These are phyloP conservation scores for Melopsittacus undulatus DNA, from an alignment of 2,797 vertebrate genomes.

Conservation along the genomic window DNA sequence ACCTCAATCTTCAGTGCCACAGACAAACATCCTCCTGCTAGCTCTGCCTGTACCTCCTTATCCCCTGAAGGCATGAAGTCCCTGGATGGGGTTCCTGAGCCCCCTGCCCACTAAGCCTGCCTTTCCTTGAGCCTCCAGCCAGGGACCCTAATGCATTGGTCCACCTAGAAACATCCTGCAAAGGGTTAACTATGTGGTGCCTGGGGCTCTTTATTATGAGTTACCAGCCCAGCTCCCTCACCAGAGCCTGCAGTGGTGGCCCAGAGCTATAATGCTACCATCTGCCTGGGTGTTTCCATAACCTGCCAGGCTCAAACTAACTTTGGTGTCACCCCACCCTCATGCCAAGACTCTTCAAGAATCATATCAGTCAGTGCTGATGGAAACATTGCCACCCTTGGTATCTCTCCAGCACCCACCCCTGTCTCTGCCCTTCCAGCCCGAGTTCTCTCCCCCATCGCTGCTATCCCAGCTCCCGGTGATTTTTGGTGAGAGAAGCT, in stretches of 20 bases:
- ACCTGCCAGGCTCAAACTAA: not conserved
- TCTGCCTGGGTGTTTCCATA: not conserved
- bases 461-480: rapidly evolving
- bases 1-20: too few species aligned
- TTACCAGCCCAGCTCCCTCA: not conserved
- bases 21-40: not conserved
- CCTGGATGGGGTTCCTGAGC: not conserved
- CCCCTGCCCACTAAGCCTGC: not conserved
- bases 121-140: not conserved
- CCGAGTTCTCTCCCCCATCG: rapidly evolving
- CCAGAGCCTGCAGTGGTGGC: not conserved
- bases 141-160: not conserved
- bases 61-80: not conserved
- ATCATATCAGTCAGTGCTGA: not conserved
- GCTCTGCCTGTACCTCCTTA: not conserved
- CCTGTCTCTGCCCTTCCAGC: not conserved
- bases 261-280: not conserved
- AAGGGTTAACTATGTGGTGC: not conserved
- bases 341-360: not conserved
- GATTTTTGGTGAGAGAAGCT: not conserved
- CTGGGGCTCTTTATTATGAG: not conserved
- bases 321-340: not conserved
- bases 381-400: not conserved
- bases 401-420: too few species aligned
- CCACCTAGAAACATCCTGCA: not conserved